Conservation (phyloP, 1,140 invertebrate genomes). For the Phortica variegata region DNA sequence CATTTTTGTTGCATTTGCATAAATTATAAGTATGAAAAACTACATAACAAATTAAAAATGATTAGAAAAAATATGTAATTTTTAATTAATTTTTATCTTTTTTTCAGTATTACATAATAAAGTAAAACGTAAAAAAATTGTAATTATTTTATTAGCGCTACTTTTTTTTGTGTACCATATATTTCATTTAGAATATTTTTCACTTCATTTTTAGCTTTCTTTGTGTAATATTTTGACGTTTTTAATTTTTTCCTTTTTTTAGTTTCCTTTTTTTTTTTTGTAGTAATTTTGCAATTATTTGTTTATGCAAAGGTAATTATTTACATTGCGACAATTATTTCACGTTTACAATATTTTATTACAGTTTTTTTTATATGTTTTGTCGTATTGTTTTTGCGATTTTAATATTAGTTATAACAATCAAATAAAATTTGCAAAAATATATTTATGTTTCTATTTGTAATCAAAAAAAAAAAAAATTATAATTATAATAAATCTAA, state of each 20-base stretch:
- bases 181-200: background rate
- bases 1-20: too few species aligned
- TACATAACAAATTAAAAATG: conserved; percentile 49
- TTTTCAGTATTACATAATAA: conserved; percentile 8
- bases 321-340: too few species aligned
- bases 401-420: background rate
- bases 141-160: background rate
- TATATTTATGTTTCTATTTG: background rate
- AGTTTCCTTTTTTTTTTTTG: background rate
- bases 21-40: too few species aligned
- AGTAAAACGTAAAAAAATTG: conserved; percentile 7
- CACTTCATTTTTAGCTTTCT: background rate
- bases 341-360: background rate
- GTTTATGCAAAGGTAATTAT: too few species aligned
- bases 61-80: conserved; percentile 30
- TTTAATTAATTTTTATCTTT: conserved; percentile 12
- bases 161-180: background rate
- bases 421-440: background rate
- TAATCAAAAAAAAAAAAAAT: background rate
- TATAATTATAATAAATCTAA: conserved; percentile 2
- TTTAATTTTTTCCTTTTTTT: conserved; percentile 1
- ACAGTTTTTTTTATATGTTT: background rate
- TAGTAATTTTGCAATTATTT: background rate
- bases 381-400: background rate
- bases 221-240: background rate